phyloP scores from a whole-genome alignment of 2,113 vertebrate species.

The Scomber scombrus region DNA sequence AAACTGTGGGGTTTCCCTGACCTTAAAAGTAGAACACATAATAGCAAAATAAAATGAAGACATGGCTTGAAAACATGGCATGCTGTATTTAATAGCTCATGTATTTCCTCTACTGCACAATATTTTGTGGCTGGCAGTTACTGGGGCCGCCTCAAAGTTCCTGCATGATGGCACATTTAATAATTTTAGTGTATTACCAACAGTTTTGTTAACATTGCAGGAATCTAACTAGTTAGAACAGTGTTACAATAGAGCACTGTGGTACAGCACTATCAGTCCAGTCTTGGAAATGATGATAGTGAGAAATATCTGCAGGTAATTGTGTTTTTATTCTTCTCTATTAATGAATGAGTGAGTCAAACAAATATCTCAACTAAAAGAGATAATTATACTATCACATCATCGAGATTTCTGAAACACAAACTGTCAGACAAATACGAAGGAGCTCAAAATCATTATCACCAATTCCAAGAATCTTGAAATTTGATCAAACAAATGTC shows the following conservation, averaged over 20 bases:
- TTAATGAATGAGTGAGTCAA: conserved; percentile 40
- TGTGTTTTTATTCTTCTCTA: conserved; percentile 45
- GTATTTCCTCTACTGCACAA: not conserved
- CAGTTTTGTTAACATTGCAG: too few relatives aligned
- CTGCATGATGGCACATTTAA: not conserved
- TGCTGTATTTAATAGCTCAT: not conserved
- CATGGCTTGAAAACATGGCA: not conserved
- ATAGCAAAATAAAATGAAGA: conserved; percentile 1
- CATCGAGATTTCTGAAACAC: conserved; percentile 52
- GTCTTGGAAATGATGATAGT: not conserved
- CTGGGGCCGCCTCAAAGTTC: not conserved
- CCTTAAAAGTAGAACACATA: not conserved
- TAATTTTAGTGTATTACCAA: not conserved
- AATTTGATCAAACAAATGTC: conserved; percentile 38
- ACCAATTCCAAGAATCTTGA: not conserved
- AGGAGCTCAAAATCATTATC: conserved; percentile 57
- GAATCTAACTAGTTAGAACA: too few relatives aligned
- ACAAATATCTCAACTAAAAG: conserved; percentile 48
- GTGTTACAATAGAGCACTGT: too few relatives aligned
- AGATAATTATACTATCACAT: conserved; percentile 46
- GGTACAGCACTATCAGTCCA: too few relatives aligned
- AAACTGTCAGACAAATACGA: conserved; percentile 45
- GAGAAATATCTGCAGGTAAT: conserved; percentile 4
- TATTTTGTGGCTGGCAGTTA: not conserved
- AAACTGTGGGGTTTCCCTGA: conserved; percentile 15